Conservation (phyloP, 2,113 vertebrate genomes). For the Orycteropus afer region DNA sequence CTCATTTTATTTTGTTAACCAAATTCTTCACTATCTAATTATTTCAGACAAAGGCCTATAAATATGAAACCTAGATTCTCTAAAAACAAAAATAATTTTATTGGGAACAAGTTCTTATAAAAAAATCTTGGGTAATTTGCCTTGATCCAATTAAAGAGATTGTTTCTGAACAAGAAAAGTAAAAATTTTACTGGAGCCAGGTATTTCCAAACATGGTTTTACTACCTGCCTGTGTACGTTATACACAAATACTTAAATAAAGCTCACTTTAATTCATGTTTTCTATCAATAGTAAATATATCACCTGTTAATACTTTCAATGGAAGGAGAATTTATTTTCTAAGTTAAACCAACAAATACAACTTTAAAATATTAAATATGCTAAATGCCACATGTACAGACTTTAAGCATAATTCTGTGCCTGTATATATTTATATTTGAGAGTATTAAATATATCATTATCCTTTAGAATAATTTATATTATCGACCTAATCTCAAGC, state of each 20-base stretch:
- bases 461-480: neutral
- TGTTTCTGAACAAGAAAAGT: neutral
- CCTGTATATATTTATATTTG: neutral
- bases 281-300: neutral
- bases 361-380: neutral
- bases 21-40: neutral
- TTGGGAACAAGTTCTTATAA: neutral
- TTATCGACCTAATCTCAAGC: neutral
- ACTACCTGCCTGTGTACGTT: neutral
- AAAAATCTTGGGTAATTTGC: neutral
- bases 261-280: constrained; percentile 15
- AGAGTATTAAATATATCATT: neutral
- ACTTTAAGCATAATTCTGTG: neutral
- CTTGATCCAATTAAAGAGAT: constrained; percentile 14
- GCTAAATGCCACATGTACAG: neutral
- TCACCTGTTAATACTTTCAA: neutral
- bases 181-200: neutral
- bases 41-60: neutral
- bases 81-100: neutral
- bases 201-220: neutral
- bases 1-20: constrained; percentile 24
- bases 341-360: neutral
- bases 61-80: neutral
- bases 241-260: constrained; percentile 21
- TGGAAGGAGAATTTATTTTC: neutral